phyloP scores from a whole-genome alignment of 2,113 vertebrate genomes.

The Dipodomys stephensi region DNA sequence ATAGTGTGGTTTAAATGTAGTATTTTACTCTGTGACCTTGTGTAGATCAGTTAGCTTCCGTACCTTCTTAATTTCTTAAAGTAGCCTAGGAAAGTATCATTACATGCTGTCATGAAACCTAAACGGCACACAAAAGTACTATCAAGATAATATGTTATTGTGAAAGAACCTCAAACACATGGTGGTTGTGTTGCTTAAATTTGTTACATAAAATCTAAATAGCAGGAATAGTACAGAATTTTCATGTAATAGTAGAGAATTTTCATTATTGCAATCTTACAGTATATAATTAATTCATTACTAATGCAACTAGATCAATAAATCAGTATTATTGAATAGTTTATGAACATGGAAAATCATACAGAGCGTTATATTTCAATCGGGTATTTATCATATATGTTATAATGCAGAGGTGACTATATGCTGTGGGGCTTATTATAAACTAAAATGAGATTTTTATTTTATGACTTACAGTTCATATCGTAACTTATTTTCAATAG shows the following conservation, averaged over 20 bases:
- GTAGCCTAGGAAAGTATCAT: too few relatives aligned
- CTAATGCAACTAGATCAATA: not conserved
- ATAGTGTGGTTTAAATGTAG: not conserved
- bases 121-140: not conserved
- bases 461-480: constrained; percentile 16
- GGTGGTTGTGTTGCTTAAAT: not conserved
- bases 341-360: not conserved
- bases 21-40: not conserved
- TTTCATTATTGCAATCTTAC: constrained; percentile 1
- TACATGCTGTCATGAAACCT: too few relatives aligned
- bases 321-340: not conserved
- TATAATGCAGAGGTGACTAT: constrained; percentile 15
- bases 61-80: not conserved
- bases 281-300: not conserved
- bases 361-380: constrained; percentile 30
- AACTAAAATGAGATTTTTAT: constrained; percentile 56
- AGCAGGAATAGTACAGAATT: not conserved
- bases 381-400: not conserved
- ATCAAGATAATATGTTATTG: not conserved
- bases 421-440: constrained; percentile 45
- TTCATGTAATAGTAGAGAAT: not conserved
- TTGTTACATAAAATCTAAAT: not conserved
- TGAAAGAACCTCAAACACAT: not conserved
- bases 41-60: not conserved
- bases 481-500: constrained; percentile 61